Evolutionary conservation across 2,888 invertebrate genomes (phyloP).

Genomic region (Leptopilina syphax): DNA sequence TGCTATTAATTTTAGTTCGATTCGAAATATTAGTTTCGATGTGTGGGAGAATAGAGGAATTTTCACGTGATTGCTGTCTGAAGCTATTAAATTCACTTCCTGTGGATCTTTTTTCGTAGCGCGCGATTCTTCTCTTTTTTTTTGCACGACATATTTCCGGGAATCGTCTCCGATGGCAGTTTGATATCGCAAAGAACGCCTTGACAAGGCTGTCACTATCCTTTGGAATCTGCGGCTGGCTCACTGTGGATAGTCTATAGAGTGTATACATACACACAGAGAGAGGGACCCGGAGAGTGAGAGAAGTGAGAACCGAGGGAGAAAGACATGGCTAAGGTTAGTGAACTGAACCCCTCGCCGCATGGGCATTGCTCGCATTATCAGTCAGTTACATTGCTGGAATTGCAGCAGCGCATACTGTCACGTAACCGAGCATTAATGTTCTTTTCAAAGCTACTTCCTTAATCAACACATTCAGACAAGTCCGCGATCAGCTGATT

Average conservation of each 20-base stretch:
- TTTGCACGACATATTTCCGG: conserved; percentile 34
- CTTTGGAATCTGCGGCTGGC: conserved; percentile 56
- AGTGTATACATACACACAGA: too few species aligned
- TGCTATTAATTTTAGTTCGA: too few species aligned
- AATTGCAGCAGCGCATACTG: conserved; percentile 43
- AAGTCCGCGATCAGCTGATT: conserved; percentile 17
- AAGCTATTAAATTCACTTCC: conserved; percentile 39
- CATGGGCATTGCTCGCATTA: conserved; percentile 54
- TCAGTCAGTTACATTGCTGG: conserved; percentile 52
- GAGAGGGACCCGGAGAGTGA: conserved; percentile 37
- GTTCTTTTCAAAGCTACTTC: conserved; percentile 32
- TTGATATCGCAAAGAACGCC: conserved; percentile 56
- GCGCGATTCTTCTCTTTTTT: background rate
- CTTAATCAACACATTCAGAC: conserved; percentile 33
- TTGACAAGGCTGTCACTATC: conserved; percentile 64
- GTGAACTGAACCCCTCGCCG: conserved; percentile 60
- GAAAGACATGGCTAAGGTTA: conserved; percentile 58
- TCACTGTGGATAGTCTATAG: conserved; percentile 52
- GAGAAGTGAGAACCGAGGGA: conserved; percentile 48
- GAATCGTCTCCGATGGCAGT: conserved; percentile 41
- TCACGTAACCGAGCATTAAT: conserved; percentile 38
- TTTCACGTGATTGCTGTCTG: background rate
- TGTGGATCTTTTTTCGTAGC: conserved; percentile 26
- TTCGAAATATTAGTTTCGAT: too few species aligned
- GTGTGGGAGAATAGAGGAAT: too few species aligned